These are phyloP conservation scores for Macrochelys suwanniensis DNA, from an alignment of 2,797 vertebrate species.

Conservation along the genomic window DNA sequence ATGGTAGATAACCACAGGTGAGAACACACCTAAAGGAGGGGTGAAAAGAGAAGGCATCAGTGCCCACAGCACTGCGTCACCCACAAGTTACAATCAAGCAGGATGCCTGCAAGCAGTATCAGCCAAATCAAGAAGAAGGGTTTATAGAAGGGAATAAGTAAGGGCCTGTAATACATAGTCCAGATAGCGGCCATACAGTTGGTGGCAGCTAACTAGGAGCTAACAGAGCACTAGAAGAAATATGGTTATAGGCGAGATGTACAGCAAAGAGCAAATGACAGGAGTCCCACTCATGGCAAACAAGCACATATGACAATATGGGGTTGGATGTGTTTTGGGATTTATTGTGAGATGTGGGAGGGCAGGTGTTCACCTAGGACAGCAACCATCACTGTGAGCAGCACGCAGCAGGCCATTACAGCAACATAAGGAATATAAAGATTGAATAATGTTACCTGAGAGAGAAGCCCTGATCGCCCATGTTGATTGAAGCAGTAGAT, in stretches of 20 bases:
- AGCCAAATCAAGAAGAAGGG: neutral
- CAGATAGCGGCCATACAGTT: neutral
- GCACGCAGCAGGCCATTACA: neutral
- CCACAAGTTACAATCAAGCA: constrained; percentile 46
- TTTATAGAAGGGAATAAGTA: neutral
- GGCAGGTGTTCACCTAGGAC: neutral
- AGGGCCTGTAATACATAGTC: neutral
- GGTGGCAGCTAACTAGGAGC: neutral
- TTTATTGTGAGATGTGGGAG: neutral
- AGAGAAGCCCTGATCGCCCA: neutral
- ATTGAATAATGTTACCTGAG: neutral
- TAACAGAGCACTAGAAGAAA: neutral
- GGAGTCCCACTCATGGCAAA: neutral
- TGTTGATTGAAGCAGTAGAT: neutral
- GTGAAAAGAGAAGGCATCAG: constrained; percentile 45
- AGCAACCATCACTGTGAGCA: neutral
- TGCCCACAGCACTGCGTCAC: constrained; percentile 31
- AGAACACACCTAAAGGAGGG: constrained; percentile 61
- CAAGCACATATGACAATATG: neutral
- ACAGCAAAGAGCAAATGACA: neutral
- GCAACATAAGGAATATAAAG: neutral
- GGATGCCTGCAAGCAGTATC: neutral
- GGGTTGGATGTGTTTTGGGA: neutral
- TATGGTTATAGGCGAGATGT: neutral
- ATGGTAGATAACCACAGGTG: constrained; percentile 55